phyloP scores from a whole-genome alignment of 2,888 invertebrate genomes.

The Nemotelus nigrinus region DNA sequence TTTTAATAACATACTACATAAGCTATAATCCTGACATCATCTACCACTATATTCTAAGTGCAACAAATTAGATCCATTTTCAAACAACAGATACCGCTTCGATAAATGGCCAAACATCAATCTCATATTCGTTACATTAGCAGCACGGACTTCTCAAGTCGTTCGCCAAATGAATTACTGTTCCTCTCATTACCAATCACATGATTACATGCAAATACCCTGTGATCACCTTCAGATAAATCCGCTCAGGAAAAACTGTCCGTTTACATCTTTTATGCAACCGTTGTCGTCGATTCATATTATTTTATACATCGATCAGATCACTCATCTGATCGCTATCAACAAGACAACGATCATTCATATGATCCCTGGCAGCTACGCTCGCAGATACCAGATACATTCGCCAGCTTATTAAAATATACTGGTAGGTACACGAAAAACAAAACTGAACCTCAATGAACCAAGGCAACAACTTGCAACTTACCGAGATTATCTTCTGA shows the following conservation, averaged over 20 bases:
- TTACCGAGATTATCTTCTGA: conserved; percentile 40
- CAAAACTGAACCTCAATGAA: background rate
- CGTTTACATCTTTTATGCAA: no score
- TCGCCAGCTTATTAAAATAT: background rate
- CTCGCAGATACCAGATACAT: conserved; percentile 1
- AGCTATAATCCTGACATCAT: no score
- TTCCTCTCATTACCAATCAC: background rate
- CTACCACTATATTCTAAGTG: no score
- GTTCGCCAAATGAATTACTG: background rate
- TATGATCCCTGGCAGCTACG: conserved; percentile 16
- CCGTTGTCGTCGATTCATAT: no score
- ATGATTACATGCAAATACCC: background rate
- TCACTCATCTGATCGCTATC: conserved; percentile 8
- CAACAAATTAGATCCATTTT: no score
- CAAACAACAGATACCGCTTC: no score
- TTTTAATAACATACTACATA: no score
- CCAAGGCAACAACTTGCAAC: background rate
- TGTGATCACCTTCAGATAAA: no score
- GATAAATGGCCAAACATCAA: background rate
- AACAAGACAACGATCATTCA: conserved; percentile 11
- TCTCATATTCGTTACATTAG: background rate
- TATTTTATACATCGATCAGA: background rate
- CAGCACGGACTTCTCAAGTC: background rate
- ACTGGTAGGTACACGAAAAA: background rate
- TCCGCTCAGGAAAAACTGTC: no score